Base-by-base conservation (phyloP, 2,113 vertebrate species). In the Cavia aperea region DNA sequence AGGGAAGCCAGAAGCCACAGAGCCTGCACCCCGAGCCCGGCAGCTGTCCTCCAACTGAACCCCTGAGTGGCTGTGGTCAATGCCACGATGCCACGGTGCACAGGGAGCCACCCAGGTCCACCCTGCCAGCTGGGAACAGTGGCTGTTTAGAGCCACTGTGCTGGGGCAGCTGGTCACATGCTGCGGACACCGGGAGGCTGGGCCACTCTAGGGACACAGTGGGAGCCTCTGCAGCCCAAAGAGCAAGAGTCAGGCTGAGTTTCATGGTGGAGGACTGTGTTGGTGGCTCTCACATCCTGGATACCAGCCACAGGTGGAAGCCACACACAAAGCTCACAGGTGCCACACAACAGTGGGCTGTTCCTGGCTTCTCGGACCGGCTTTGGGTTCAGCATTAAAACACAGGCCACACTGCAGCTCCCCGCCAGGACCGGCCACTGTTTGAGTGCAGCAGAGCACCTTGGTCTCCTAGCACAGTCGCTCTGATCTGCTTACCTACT, bases 301-400 rank as follows among this genome's bases (percentile, higher is more conserved):
- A 75, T 14, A 29, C 43, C 39, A 77, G 43, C 13, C 73, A 29
- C 24, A 26, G 24, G 15, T 5, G 29, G 73, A 77, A 29, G 43
- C 5, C 7, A 29, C 16, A 33, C 29, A 33, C 16, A 11, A 0
- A 1, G 4, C 3, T 2, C 29, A 54, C 16, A 31, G 13, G 43
- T 18, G 6, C 73, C 26, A 9, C 73, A 31, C 24, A 15, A 21
- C 13, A 10, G 72, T 29, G 23, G 19, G 23, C 43, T 24, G 6
- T 29, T 2, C 39, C 75, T 33, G 46, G 2, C 31, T 8, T 33
- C 49, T 33, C 49, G 4, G 26, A 51, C 75, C 3, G 4, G 46
- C 2, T 51, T 33, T 29, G 15, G 26, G 33, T 31, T 51, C 46
- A 8, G 26, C 7, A 78, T 31, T 51, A 31, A 54, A 33, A 43